A percentile compares a stretch with the other conserved stretches of the same genome.
Evolutionary conservation across 2,113 vertebrate genomes (phyloP).

Genomic region (Neogobius melanostomus): DNA sequence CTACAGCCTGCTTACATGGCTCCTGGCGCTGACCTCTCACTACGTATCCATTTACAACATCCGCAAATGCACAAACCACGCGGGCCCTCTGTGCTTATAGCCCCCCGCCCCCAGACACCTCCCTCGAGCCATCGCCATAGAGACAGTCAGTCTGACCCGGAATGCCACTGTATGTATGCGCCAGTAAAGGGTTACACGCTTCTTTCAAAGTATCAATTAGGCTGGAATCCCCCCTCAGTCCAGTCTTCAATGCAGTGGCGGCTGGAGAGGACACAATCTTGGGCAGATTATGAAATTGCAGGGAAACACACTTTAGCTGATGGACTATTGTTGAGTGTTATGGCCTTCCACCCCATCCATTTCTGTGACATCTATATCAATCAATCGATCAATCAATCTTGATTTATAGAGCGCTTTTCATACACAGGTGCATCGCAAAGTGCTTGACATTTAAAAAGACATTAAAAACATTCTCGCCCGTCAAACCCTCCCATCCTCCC

Average conservation of each 20-base stretch:
- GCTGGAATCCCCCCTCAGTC: constrained; percentile 12
- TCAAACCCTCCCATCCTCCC: no score
- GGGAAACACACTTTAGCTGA: constrained; percentile 71
- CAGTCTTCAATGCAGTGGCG: constrained; percentile 52
- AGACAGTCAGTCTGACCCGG: constrained; percentile 85
- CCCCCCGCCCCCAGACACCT: constrained; percentile 9
- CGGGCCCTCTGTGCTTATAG: neutral
- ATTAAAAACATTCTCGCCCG: no score
- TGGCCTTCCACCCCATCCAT: constrained; percentile 35
- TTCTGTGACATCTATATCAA: constrained; percentile 53
- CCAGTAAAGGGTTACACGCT: constrained; percentile 57
- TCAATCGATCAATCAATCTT: no score
- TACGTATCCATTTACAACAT: constrained; percentile 55
- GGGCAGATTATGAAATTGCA: constrained; percentile 76
- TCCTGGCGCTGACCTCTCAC: constrained; percentile 50
- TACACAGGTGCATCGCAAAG: no score
- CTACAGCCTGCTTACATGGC: constrained; percentile 35
- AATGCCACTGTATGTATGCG: constrained; percentile 63
- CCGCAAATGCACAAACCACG: constrained; percentile 38
- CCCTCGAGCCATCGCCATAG: constrained; percentile 50
- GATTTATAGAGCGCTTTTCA: no score
- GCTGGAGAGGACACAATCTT: constrained; percentile 63
- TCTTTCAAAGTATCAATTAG: constrained; percentile 76
- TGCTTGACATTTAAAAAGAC: no score
- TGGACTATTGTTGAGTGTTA: constrained; percentile 61